Conservation (phyloP, 2,797 vertebrate genomes). For the Mormyrus proboscirostris region DNA sequence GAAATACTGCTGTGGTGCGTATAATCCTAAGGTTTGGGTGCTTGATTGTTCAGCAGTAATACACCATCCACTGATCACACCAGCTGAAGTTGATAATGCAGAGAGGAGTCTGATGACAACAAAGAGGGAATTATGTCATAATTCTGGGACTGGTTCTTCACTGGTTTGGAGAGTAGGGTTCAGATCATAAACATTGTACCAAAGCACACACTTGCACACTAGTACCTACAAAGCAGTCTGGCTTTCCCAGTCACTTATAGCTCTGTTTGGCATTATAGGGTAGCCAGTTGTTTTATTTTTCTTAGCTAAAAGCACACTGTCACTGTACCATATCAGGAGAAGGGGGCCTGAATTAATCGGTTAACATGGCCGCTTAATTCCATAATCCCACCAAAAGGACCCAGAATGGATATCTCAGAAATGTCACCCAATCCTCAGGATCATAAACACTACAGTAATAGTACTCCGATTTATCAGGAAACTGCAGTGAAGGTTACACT, state of each 20-base stretch:
- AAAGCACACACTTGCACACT: not conserved
- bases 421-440: slow-evolving; percentile 39
- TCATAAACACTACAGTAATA: slow-evolving; percentile 35
- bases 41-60: not conserved
- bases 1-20: not conserved
- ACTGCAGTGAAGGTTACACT: slow-evolving; percentile 34
- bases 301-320: not conserved
- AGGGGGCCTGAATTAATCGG: slow-evolving; percentile 34
- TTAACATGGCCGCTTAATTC: slow-evolving; percentile 36
- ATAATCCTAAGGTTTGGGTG: not conserved
- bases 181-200: not conserved
- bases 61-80: not conserved
- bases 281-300: slow-evolving; percentile 21
- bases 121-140: slow-evolving; percentile 25
- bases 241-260: not conserved
- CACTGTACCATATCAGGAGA: not conserved
- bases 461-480: slow-evolving; percentile 28
- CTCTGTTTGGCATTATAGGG: not conserved
- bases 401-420: slow-evolving; percentile 38
- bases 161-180: not conserved
- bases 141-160: slow-evolving; percentile 10
- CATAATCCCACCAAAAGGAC: slow-evolving; percentile 34
- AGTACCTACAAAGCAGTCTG: not conserved
- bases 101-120: slow-evolving; percentile 39
- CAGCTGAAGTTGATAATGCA: slow-evolving; percentile 36